Evolutionary conservation across 2,797 vertebrate species (phyloP).

Genomic region (Siniperca undulata): DNA sequence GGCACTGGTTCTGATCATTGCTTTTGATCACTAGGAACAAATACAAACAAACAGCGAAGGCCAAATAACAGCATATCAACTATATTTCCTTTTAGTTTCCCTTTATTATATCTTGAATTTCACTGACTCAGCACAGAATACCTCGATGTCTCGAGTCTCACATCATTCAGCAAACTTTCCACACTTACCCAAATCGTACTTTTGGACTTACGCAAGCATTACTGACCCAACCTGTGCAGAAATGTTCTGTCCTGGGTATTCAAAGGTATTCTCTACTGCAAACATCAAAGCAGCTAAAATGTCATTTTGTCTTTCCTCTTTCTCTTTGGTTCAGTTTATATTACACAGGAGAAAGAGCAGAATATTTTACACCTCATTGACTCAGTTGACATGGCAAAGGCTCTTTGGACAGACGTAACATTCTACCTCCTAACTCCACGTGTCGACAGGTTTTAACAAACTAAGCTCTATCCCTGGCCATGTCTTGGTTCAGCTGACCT

Average conservation of each 20-base stretch:
- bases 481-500: slow-evolving; percentile 34
- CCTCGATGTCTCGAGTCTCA: slow-evolving; percentile 4
- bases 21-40: neutral
- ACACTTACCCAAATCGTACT: neutral
- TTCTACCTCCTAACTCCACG: slow-evolving; percentile 5
- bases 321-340: slow-evolving; percentile 39
- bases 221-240: neutral
- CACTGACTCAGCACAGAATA: slow-evolving; percentile 36
- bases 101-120: slow-evolving; percentile 26
- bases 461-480: neutral
- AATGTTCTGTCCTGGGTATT: slow-evolving; percentile 4
- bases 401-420: slow-evolving; percentile 1
- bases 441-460: neutral
- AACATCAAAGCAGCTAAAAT: slow-evolving; percentile 12
- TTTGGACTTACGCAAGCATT: slow-evolving; percentile 13
- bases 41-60: neutral
- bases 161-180: slow-evolving; percentile 21
- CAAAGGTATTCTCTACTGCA: neutral
- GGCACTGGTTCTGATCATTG: neutral
- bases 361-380: slow-evolving; percentile 37
- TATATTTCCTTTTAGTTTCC: neutral
- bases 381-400: slow-evolving; percentile 6
- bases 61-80: neutral
- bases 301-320: neutral
- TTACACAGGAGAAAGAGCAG: slow-evolving; percentile 14